Percentiles rank a stretch among this genome's conserved stretches.
Conservation (phyloP, 2,113 vertebrate species). For the Columba janthina region DNA sequence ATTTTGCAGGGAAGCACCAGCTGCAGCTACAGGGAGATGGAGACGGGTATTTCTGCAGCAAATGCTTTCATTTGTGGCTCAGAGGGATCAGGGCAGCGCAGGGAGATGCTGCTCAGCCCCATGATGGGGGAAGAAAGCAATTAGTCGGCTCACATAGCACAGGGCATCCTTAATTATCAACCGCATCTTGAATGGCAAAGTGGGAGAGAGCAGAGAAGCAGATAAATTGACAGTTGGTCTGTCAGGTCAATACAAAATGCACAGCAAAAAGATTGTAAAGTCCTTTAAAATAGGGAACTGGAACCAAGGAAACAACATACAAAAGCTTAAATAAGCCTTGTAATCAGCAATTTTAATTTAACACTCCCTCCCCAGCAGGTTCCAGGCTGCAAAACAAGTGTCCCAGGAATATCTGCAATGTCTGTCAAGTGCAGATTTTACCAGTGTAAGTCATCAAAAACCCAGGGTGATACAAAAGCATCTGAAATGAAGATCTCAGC, state of each 20-base stretch:
- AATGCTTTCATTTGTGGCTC: not conserved
- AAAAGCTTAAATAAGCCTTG: not conserved
- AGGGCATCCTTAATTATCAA: not conserved
- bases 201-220: not conserved
- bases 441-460: not conserved
- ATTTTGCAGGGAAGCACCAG: not conserved
- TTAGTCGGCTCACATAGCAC: not conserved
- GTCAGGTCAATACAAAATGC: not conserved
- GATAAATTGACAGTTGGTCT: not conserved
- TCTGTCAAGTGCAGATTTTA: not conserved
- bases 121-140: accelerated
- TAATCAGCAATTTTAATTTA: not conserved
- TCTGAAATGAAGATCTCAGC: not conserved
- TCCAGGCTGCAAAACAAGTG: not conserved
- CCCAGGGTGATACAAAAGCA: not conserved
- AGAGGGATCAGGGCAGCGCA: accelerated
- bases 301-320: not conserved
- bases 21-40: not conserved
- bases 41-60: accelerated
- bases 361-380: not conserved
- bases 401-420: not conserved
- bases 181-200: not conserved
- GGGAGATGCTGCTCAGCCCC: not conserved
- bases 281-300: not conserved
- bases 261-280: not conserved